Evolutionary conservation across 2,113 vertebrate genomes (phyloP).

Genomic region (Talpa occidentalis): DNA sequence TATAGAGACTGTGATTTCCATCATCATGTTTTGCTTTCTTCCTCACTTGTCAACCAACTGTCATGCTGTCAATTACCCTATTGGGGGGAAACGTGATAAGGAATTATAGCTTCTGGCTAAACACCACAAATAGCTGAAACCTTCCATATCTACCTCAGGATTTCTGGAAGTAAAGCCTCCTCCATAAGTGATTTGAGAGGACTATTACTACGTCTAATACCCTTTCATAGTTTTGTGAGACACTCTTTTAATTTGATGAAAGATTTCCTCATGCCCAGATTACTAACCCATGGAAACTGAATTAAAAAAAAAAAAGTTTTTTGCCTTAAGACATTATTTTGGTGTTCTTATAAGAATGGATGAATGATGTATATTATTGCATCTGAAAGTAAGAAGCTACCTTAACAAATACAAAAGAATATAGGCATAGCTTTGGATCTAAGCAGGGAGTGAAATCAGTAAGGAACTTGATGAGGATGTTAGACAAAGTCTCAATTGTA

Average conservation of each 20-base stretch:
- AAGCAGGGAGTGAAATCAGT: background rate
- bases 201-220: background rate
- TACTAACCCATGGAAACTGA: background rate
- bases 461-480: background rate
- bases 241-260: background rate
- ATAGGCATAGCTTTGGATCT: background rate
- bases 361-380: background rate
- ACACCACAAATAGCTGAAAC: background rate
- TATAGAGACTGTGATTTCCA: background rate
- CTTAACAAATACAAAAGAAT: background rate
- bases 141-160: background rate
- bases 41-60: background rate
- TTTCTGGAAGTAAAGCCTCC: background rate
- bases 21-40: background rate
- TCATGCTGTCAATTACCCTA: background rate
- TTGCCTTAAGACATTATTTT: background rate
- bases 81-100: background rate
- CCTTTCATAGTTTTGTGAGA: background rate
- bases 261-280: background rate
- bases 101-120: background rate
- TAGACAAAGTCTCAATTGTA: background rate
- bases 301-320: background rate
- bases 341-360: background rate
- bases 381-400: background rate
- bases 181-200: background rate